Conservation (phyloP, 1,140 invertebrate genomes). For the Lutraria rhynchaena region DNA sequence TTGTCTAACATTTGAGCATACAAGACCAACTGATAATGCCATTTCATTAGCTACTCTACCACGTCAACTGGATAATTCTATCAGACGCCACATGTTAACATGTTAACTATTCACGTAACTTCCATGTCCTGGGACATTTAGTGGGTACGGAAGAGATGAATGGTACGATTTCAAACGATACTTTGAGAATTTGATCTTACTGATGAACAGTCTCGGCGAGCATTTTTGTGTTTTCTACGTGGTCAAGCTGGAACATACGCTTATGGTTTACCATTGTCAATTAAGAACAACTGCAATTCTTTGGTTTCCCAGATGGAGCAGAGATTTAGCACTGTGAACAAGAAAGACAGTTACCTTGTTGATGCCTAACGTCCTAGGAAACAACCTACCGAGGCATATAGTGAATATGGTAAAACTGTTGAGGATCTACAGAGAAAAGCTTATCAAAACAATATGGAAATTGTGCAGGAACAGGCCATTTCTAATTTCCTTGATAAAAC, state of each 20-base stretch:
- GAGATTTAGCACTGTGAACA: slow-evolving; percentile 55
- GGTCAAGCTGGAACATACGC: slow-evolving; percentile 59
- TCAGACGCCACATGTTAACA: too few relatives aligned
- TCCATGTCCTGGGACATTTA: too few relatives aligned
- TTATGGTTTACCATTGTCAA: slow-evolving; percentile 45
- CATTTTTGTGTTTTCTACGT: slow-evolving; percentile 47
- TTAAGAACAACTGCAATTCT: slow-evolving; percentile 27
- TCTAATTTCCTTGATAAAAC: slow-evolving; percentile 55
- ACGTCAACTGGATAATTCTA: too few relatives aligned
- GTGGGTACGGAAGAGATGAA: slow-evolving; percentile 26
- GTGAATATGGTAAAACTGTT: slow-evolving; percentile 58
- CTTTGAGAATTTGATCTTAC: slow-evolving; percentile 48
- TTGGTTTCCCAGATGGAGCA: slow-evolving; percentile 56
- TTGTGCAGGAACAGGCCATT: slow-evolving; percentile 46
- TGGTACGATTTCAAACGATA: slow-evolving; percentile 57
- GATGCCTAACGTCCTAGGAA: slow-evolving; percentile 54
- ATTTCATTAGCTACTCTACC: too few relatives aligned
- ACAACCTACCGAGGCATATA: slow-evolving; percentile 40
- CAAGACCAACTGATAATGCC: too few relatives aligned
- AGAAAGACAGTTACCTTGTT: slow-evolving; percentile 58
- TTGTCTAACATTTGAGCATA: too few relatives aligned
- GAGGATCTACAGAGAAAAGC: slow-evolving; percentile 54
- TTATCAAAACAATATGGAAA: slow-evolving; percentile 52
- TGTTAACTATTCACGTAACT: too few relatives aligned
- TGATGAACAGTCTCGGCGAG: slow-evolving; percentile 34